Evolutionary conservation across 2,888 invertebrate genomes (phyloP), one percentile per base, ranked within the genome.

Genomic region (Drosophila emarginata): DNA sequence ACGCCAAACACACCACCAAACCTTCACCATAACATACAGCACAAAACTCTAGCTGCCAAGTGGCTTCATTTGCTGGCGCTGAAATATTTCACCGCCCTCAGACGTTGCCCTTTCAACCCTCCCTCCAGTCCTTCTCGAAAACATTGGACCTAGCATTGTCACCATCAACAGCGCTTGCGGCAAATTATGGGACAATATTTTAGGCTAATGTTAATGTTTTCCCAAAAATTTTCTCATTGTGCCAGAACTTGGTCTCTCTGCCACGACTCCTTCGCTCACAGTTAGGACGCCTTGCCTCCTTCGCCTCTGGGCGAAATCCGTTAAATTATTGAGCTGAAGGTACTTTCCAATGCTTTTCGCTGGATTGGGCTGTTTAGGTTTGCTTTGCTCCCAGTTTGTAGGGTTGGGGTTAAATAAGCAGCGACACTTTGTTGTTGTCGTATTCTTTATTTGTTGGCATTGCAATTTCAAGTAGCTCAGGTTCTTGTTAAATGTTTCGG

Each of bases 111-210:
- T 36, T 53, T 18, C 53, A 53, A 52, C 23, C 36, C 45, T 11
- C 64, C 32, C 18, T 21, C 14, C 28, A 37, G 23, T 23, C 14
- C 53, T 65, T 40, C 52, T 18, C 51, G 60, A 68, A 56, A 45
- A 45, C 45, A 51, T 68, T 68, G 67, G 67, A 58, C 62, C 70
- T 62, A 60, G 67, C 63, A 72, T 83, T 83, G 87, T 85, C 87
- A 79, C 78, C 71, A 71, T 71, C 72, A 71, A 71, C 79, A 77
- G 75, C 74, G 87, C 89, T 83, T 72, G 76, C 87, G 90, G 90
- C 90, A 89, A 90, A 90, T 86, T 90, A 90, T 89, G 84, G 82
- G 79, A 88, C 88, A 88, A 89, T 90, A 90, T 89, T 89, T 90
- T 89, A 90, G 82, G 89, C 89, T 90, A 89, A 90, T 89, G 89